Percentiles rank a stretch among this genome's conserved stretches.
Evolutionary conservation across 2,888 invertebrate genomes (phyloP).

Genomic region (Aelia acuminata): DNA sequence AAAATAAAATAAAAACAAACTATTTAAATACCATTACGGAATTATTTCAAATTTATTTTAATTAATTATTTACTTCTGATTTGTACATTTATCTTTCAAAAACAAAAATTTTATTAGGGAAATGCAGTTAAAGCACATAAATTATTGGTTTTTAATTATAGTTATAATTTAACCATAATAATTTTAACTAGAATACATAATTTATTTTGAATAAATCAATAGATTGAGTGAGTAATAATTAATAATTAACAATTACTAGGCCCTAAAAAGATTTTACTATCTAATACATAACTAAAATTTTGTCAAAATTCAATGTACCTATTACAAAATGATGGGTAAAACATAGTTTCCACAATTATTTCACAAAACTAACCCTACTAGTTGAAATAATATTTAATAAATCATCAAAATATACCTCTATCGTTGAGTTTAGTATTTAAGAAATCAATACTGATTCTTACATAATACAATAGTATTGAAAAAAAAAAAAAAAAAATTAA

Average conservation of each 20-base stretch:
- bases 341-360: neutral
- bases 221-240: neutral
- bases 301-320: neutral
- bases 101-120: neutral
- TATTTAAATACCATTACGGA: no score
- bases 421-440: neutral
- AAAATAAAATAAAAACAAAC: no score
- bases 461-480: neutral
- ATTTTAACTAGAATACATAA: neutral
- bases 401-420: neutral
- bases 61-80: no score
- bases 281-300: neutral
- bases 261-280: neutral
- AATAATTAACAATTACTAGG: neutral
- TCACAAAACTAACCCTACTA: neutral
- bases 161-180: neutral
- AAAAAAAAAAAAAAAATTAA: slow-evolving; percentile 14
- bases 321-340: neutral
- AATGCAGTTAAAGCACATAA: neutral
- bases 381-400: neutral
- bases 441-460: neutral
- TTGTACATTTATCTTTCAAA: neutral
- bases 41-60: no score
- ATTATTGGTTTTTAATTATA: neutral
- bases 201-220: neutral